A percentile compares a stretch with the other conserved stretches of the same genome.
Conservation (phyloP, 2,797 vertebrate species). For the Anguilla obscura region DNA sequence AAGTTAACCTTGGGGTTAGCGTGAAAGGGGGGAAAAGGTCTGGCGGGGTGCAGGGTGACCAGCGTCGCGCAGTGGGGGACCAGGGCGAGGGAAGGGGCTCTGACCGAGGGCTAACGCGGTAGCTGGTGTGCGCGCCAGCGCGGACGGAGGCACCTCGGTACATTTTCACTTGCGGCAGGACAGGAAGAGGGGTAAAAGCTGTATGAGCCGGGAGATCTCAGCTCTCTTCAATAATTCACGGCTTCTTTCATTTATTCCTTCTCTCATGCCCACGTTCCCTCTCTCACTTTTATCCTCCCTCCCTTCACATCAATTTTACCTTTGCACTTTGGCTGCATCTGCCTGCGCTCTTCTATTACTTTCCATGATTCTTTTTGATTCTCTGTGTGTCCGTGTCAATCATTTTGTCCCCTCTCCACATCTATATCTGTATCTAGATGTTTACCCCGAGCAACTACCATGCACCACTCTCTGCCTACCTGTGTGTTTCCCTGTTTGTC, state of each 20-base stretch:
- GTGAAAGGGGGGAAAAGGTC: constrained; percentile 45
- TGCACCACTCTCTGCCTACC: constrained; percentile 37
- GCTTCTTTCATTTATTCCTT: constrained; percentile 16
- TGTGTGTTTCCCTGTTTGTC: constrained; percentile 12
- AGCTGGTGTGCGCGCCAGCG: neutral
- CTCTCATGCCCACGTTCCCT: constrained; percentile 37
- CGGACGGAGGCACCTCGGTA: neutral
- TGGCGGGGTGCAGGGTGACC: constrained; percentile 42
- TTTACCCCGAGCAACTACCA: constrained; percentile 40
- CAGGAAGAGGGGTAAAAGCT: constrained; percentile 27
- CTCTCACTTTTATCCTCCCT: constrained; percentile 54
- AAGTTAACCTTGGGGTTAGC: neutral
- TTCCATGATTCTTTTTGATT: constrained; percentile 21
- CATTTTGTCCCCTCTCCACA: neutral
- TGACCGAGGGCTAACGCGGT: neutral
- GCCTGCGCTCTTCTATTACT: constrained; percentile 31
- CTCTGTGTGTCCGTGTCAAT: constrained; percentile 37
- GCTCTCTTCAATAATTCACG: constrained; percentile 70
- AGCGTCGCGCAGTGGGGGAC: neutral
- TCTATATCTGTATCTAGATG: constrained; percentile 14
- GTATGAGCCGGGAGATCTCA: constrained; percentile 55
- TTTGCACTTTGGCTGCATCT: constrained; percentile 32
- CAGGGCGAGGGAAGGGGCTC: neutral
- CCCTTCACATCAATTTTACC: constrained; percentile 47
- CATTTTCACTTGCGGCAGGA: constrained; percentile 19